Conservation (phyloP, 2,113 vertebrate species). For the Ahaetulla prasina region DNA sequence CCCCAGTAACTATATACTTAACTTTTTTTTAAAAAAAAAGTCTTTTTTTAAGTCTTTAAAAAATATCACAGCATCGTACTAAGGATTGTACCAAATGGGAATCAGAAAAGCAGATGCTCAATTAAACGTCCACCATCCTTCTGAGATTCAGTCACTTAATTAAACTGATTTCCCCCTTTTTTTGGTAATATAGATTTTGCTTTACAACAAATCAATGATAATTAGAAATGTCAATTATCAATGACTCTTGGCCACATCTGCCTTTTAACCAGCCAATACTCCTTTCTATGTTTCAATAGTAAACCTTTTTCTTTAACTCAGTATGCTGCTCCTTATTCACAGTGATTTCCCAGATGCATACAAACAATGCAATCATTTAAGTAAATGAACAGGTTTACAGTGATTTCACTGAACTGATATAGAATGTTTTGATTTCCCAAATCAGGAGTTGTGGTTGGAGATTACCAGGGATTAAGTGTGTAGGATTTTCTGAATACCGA, state of each 20-base stretch:
- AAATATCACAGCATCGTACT: background rate
- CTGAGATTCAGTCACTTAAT: background rate
- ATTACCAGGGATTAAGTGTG: background rate
- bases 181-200: background rate
- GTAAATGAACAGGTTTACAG: slow-evolving; percentile 7
- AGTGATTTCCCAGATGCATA: slow-evolving; percentile 20
- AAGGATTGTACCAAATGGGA: background rate
- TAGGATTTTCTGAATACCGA: background rate
- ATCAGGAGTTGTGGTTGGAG: background rate
- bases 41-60: background rate
- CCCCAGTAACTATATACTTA: background rate
- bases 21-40: background rate
- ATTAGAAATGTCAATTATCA: background rate
- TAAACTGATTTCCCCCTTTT: background rate
- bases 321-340: slow-evolving; percentile 3
- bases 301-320: background rate
- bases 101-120: background rate
- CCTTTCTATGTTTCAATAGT: slow-evolving; percentile 5
- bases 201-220: slow-evolving; percentile 1
- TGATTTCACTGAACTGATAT: slow-evolving; percentile 17
- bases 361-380: slow-evolving; percentile 25
- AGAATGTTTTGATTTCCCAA: slow-evolving; percentile 4
- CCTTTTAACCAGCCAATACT: background rate
- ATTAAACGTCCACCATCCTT: background rate
- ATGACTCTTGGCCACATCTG: background rate